Percentiles rank a stretch among this genome's conserved stretches.
phyloP scores from a whole-genome alignment of 2,797 vertebrate species.

The Lepus oiostolus region DNA sequence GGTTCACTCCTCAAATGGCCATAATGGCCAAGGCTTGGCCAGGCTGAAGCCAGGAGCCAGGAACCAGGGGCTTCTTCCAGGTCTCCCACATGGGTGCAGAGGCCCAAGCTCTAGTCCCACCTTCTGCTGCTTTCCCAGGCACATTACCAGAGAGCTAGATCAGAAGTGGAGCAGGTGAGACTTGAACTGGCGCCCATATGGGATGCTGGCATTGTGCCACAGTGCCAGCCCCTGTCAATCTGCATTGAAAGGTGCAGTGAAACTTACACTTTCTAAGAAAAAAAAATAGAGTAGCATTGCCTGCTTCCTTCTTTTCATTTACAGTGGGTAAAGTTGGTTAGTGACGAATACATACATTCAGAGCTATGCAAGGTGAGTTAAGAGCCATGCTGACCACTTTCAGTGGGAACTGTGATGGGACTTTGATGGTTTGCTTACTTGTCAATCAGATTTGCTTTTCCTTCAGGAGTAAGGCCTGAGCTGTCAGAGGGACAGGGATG shows the following conservation, averaged over 20 bases:
- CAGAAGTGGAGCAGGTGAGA: too few species aligned
- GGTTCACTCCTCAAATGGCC: too few species aligned
- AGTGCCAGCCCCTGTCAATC: background rate
- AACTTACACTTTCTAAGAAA: constrained; percentile 32
- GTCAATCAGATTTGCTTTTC: background rate
- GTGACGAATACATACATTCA: background rate
- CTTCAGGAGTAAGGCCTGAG: background rate
- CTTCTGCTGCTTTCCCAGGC: too few species aligned
- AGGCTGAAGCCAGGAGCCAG: too few species aligned
- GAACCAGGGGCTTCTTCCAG: too few species aligned
- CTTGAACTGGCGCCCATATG: too few species aligned
- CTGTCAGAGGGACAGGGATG: background rate
- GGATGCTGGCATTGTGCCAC: too few species aligned
- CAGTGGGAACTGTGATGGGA: background rate
- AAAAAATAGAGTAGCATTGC: background rate
- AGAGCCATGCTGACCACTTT: background rate
- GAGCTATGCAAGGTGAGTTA: background rate
- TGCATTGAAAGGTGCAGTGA: background rate
- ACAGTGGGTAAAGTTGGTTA: background rate
- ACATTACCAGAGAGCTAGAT: too few species aligned
- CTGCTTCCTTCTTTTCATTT: background rate
- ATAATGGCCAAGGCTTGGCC: too few species aligned
- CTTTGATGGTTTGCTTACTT: background rate
- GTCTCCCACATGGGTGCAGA: too few species aligned
- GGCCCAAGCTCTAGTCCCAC: too few species aligned